Evolutionary conservation across 2,113 vertebrate species (phyloP).

Genomic region (Tyrannus savana): DNA sequence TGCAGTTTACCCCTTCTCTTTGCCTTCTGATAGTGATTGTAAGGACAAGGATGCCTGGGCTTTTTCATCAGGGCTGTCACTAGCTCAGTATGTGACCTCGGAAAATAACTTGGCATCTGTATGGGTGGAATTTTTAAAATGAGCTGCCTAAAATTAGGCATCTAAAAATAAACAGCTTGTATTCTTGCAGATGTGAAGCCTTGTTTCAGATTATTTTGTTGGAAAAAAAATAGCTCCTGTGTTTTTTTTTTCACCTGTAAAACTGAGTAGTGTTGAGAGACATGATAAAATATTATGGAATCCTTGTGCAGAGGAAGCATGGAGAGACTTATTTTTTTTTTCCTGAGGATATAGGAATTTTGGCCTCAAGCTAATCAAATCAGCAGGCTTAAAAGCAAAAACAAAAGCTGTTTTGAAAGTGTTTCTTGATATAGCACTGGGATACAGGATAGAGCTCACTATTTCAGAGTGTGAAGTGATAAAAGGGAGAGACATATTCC

Average conservation of each 20-base stretch:
- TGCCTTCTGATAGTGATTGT: not conserved
- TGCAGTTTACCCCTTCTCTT: not conserved
- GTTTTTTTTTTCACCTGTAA: not conserved
- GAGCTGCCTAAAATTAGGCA: slow-evolving; percentile 20
- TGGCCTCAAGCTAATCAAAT: not conserved
- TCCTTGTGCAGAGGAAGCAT: not conserved
- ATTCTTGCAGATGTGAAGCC: not conserved
- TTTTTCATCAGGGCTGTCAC: slow-evolving; percentile 20
- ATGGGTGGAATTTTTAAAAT: slow-evolving; percentile 11
- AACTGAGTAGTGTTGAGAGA: not conserved
- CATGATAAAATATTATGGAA: not conserved
- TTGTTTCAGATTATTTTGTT: not conserved
- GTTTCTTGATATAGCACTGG: not conserved
- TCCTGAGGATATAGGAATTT: not conserved
- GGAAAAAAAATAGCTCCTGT: not conserved
- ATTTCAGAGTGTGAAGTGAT: not conserved
- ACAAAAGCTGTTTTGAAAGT: not conserved
- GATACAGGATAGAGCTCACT: not conserved
- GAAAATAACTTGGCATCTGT: not conserved
- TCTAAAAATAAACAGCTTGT: slow-evolving; percentile 31
- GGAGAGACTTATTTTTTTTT: not conserved
- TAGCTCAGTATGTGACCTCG: not conserved
- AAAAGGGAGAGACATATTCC: not conserved
- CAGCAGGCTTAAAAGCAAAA: not conserved
- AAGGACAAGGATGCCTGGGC: not conserved